A percentile compares a stretch with the other conserved stretches of the same genome.
Evolutionary conservation across 92 coral and sea anemone species (phyloP).

Genomic region (Nematostella vectensis): DNA sequence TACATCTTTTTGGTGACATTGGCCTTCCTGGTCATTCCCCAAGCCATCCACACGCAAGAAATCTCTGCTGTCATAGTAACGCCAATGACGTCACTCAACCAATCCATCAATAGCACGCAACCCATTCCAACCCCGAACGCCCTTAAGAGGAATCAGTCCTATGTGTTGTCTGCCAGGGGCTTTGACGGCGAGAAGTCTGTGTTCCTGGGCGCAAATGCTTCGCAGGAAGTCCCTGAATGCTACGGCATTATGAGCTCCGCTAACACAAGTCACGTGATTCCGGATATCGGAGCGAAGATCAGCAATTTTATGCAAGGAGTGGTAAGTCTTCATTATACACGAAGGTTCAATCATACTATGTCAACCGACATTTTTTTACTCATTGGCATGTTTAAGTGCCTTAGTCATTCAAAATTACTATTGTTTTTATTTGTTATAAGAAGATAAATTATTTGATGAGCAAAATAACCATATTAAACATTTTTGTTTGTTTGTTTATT

Average conservation of each 20-base stretch:
- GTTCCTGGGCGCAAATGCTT: conserved; percentile 19
- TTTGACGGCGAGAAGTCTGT: neutral
- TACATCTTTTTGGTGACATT: conserved; percentile 43
- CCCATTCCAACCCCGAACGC: neutral
- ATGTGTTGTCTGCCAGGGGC: conserved; percentile 1
- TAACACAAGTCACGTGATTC: too few relatives aligned
- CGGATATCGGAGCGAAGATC: conserved; percentile 13
- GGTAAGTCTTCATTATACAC: too few relatives aligned
- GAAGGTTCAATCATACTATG: too few relatives aligned
- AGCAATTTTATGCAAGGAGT: conserved; percentile 67
- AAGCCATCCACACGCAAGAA: conserved; percentile 48
- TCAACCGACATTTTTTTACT: too few relatives aligned
- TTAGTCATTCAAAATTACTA: neutral
- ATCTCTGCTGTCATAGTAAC: conserved; percentile 11
- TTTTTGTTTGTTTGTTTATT: too few relatives aligned
- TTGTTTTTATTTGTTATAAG: too few relatives aligned
- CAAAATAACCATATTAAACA: too few relatives aligned
- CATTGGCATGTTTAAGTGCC: neutral
- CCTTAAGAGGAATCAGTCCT: conserved; percentile 1
- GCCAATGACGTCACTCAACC: neutral
- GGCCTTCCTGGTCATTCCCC: conserved; percentile 68
- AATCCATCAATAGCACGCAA: neutral
- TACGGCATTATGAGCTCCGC: neutral
- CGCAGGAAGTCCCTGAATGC: neutral
- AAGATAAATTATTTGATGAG: too few relatives aligned